A percentile compares a stretch with the other conserved stretches of the same genome.
These are phyloP conservation scores for Hemitrygon akajei DNA, from an alignment of 2,797 vertebrate species.

Conservation along the genomic window DNA sequence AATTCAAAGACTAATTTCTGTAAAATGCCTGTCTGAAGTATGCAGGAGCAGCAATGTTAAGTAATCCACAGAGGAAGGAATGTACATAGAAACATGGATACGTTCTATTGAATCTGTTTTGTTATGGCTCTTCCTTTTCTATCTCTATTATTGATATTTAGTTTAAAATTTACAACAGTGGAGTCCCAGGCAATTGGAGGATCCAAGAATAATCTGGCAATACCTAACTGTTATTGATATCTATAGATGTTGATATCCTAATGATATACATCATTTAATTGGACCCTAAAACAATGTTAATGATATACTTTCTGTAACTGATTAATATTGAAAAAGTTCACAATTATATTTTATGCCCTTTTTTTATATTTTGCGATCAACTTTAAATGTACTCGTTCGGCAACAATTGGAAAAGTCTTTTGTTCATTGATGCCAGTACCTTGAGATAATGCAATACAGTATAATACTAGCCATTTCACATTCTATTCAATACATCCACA, in stretches of 20 bases:
- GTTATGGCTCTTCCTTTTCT: background rate
- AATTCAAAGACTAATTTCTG: background rate
- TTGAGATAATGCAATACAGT: background rate
- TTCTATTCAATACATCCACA: background rate
- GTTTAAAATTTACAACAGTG: background rate
- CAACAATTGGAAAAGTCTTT: background rate
- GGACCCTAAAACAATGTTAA: background rate
- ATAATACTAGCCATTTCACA: background rate
- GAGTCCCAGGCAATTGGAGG: background rate
- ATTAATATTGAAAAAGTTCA: background rate
- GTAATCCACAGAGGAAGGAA: background rate
- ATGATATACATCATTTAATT: background rate
- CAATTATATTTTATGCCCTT: background rate
- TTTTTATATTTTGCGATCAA: background rate
- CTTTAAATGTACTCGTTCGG: background rate
- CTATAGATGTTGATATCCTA: background rate
- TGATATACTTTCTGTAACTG: background rate
- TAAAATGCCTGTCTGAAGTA: background rate
- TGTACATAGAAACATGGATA: background rate
- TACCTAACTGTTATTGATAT: background rate
- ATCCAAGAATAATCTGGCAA: background rate
- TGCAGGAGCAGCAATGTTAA: background rate
- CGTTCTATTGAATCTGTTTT: background rate
- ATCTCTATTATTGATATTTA: background rate
- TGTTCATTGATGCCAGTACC: background rate